Conservation (phyloP, 2,113 vertebrate species). For the Porphyrio hochstetteri region DNA sequence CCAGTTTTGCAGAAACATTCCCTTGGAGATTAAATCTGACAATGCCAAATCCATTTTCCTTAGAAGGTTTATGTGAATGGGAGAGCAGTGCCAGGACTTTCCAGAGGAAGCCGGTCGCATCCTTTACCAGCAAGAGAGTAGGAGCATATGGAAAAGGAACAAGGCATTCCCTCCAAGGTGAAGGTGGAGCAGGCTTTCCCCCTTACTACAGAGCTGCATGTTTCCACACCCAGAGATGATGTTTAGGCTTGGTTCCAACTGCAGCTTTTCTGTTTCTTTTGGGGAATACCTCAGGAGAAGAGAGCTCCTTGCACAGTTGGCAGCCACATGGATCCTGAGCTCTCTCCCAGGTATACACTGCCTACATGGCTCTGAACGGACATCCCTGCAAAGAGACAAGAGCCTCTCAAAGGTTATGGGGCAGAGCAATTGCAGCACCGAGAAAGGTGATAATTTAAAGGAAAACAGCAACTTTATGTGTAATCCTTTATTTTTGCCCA, state of each 20-base stretch:
- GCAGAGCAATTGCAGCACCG: background rate
- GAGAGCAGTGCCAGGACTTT: background rate
- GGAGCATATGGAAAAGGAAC: background rate
- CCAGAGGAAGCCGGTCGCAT: accelerated
- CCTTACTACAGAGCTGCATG: background rate
- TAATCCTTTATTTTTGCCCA: background rate
- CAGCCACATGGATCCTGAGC: accelerated
- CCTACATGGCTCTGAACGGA: accelerated
- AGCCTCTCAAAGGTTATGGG: background rate
- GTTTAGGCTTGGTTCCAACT: background rate
- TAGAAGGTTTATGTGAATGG: background rate
- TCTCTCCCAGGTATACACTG: accelerated
- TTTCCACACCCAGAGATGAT: background rate
- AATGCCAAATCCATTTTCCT: background rate
- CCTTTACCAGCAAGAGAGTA: background rate
- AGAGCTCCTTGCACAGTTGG: background rate
- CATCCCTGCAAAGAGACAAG: background rate
- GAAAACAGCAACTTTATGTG: background rate
- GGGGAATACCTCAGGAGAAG: background rate
- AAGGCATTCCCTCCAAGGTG: background rate
- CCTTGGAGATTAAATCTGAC: background rate
- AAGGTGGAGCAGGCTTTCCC: background rate
- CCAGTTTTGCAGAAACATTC: background rate
- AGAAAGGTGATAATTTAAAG: background rate
- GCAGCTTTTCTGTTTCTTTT: background rate